These are phyloP conservation scores for Gobio gobio DNA, from an alignment of 2,113 vertebrate genomes.

Conservation along the genomic window DNA sequence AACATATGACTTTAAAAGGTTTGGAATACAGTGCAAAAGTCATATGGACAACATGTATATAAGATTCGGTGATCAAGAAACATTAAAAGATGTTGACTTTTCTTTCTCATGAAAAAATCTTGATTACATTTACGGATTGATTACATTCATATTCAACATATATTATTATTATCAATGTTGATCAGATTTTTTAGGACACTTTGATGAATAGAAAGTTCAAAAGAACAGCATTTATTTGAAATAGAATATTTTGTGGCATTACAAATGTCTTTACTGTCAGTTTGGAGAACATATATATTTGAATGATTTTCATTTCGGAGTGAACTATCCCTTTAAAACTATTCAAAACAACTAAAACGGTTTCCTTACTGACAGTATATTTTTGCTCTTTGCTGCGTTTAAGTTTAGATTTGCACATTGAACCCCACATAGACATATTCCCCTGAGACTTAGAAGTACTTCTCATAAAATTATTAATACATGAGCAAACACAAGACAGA, in stretches of 20 bases:
- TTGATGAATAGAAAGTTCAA: neutral
- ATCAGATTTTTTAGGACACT: too few relatives aligned
- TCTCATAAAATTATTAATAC: conserved; percentile 53
- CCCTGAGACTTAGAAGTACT: conserved; percentile 22
- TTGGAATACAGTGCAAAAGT: too few relatives aligned
- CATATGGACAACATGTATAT: too few relatives aligned
- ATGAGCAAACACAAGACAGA: conserved; percentile 46
- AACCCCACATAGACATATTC: neutral
- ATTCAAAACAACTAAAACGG: neutral
- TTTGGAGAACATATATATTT: neutral
- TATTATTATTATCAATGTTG: too few relatives aligned
- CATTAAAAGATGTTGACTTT: too few relatives aligned
- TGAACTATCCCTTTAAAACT: neutral
- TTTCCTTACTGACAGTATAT: neutral
- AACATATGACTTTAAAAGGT: too few relatives aligned
- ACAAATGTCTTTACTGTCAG: neutral
- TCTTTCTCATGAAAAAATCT: too few relatives aligned
- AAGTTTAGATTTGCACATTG: conserved; percentile 3
- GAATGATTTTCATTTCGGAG: neutral
- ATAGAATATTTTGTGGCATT: neutral
- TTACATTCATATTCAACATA: too few relatives aligned
- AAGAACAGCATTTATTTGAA: neutral
- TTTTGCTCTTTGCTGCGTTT: neutral
- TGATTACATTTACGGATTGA: too few relatives aligned
- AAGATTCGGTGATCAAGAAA: too few relatives aligned